phyloP scores from a whole-genome alignment of 2,888 invertebrate species.

The Drosophila mimica region DNA sequence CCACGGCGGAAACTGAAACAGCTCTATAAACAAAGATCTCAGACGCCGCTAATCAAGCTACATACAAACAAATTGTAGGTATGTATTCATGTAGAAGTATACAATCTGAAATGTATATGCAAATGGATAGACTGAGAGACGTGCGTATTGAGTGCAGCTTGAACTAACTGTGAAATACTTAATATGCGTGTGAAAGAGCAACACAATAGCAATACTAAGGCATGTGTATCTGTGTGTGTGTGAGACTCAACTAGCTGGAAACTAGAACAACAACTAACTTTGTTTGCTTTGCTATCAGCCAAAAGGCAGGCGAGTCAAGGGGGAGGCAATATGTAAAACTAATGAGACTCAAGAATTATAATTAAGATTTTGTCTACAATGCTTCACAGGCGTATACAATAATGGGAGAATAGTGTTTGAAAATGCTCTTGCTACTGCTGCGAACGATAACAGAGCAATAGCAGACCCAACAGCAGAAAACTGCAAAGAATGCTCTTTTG shows the following conservation, averaged over 20 bases:
- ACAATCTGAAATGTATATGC: conserved; percentile 13
- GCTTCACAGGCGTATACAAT: neutral
- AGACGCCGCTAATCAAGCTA: conserved; percentile 32
- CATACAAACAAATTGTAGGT: conserved; percentile 7
- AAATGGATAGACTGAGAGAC: conserved; percentile 12
- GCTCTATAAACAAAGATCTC: conserved; percentile 44
- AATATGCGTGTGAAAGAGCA: conserved; percentile 54
- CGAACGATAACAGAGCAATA: neutral
- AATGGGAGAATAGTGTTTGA: neutral
- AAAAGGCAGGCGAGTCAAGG: neutral
- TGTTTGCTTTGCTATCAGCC: conserved; percentile 7
- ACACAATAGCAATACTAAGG: conserved; percentile 21
- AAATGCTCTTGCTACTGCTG: neutral
- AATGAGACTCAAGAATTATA: neutral
- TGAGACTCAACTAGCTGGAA: conserved; percentile 3
- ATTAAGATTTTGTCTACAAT: neutral
- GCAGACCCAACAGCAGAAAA: neutral
- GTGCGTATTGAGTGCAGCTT: conserved; percentile 21
- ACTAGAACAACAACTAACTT: conserved; percentile 31
- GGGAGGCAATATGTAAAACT: neutral
- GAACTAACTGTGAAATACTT: conserved; percentile 16
- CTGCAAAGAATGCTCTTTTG: neutral
- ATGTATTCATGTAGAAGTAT: neutral
- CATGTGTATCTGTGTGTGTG: neutral
- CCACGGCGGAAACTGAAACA: conserved; percentile 39